phyloP scores from a whole-genome alignment of 2,888 invertebrate genomes.

The Athalia cordata region DNA sequence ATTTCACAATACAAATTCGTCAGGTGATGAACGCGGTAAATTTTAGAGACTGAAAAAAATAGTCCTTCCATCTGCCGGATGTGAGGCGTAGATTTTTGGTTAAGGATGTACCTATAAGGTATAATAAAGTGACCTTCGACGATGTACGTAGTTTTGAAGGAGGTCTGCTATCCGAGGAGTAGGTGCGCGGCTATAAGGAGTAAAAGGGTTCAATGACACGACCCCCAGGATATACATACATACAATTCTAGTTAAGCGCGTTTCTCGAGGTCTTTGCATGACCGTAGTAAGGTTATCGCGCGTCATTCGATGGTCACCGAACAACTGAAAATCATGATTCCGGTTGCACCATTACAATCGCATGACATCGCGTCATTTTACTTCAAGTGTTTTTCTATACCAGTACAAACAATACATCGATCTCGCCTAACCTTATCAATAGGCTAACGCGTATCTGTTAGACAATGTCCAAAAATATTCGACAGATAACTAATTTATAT shows the following conservation, averaged over 20 bases:
- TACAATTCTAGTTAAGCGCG: slow-evolving; percentile 30
- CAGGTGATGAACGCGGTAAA: too few relatives aligned
- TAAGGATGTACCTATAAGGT: neutral
- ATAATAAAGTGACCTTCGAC: neutral
- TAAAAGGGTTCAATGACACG: slow-evolving; percentile 34
- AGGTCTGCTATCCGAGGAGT: neutral
- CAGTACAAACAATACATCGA: neutral
- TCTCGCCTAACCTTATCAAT: neutral
- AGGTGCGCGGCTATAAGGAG: neutral
- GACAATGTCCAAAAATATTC: too few relatives aligned
- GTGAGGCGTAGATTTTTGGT: neutral
- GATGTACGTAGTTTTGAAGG: slow-evolving; percentile 23
- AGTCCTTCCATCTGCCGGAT: too few relatives aligned
- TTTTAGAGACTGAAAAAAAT: too few relatives aligned
- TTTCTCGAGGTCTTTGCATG: slow-evolving; percentile 38
- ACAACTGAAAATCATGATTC: slow-evolving; percentile 17
- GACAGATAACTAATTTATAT: too few relatives aligned
- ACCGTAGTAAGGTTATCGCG: slow-evolving; percentile 59
- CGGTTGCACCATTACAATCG: neutral
- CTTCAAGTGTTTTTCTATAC: neutral
- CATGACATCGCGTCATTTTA: neutral
- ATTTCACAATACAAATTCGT: too few relatives aligned
- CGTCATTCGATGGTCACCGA: slow-evolving; percentile 27
- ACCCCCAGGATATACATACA: slow-evolving; percentile 37
- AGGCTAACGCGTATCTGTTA: neutral